A percentile compares a stretch with the other conserved stretches of the same genome.
Conservation (phyloP, 2,113 vertebrate genomes). For the Oceanodroma tethys region DNA sequence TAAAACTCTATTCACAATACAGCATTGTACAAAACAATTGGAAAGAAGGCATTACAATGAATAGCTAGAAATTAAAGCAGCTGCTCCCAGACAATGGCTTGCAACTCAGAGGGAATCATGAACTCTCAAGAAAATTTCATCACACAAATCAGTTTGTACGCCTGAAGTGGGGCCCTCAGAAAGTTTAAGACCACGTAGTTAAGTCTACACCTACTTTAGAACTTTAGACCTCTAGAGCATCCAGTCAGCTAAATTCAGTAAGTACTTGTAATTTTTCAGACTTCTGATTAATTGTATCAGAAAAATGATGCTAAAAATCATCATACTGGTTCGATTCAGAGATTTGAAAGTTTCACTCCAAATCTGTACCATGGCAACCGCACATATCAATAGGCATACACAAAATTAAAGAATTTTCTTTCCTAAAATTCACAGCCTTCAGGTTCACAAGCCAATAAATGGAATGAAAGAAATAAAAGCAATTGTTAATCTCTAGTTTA, state of each 20-base stretch:
- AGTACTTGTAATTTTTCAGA: not conserved
- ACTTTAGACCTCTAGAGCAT: not conserved
- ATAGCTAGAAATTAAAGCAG: slow-evolving; percentile 16
- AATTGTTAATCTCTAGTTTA: not conserved
- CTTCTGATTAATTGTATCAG: not conserved
- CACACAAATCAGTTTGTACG: not conserved
- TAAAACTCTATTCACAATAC: not conserved
- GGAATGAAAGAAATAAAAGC: not conserved
- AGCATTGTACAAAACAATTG: not conserved
- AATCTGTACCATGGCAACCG: not conserved
- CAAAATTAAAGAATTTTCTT: slow-evolving; percentile 24
- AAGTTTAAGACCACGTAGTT: not conserved
- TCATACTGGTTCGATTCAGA: not conserved
- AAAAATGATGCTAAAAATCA: not conserved
- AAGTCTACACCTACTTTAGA: not conserved
- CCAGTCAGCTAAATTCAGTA: not conserved
- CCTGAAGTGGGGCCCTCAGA: not conserved
- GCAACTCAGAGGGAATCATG: not conserved
- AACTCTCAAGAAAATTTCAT: not conserved
- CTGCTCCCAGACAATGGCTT: slow-evolving; percentile 22
- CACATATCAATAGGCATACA: not conserved
- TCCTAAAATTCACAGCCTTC: slow-evolving; percentile 20
- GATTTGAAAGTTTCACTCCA: not conserved
- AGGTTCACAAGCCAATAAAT: slow-evolving; percentile 14
- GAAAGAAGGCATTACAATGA: not conserved